phyloP scores from a whole-genome alignment of 2,113 vertebrate species.

The Anguilla rostrata region DNA sequence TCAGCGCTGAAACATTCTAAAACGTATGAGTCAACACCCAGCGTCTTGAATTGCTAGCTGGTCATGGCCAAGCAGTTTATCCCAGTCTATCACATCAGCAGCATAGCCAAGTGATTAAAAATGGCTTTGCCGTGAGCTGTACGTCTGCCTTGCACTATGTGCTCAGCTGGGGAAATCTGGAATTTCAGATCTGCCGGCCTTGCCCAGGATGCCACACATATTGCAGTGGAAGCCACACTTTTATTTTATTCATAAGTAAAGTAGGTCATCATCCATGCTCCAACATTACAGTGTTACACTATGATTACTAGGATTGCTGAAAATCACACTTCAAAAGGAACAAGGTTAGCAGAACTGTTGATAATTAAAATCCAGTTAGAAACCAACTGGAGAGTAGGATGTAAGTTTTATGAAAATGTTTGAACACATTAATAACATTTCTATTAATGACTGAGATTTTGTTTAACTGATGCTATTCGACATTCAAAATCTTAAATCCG shows the following conservation, averaged over 20 bases:
- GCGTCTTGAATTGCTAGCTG: not conserved
- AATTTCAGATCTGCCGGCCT: not conserved
- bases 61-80: not conserved
- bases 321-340: not conserved
- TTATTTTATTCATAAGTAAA: not conserved
- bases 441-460: not conserved
- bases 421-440: not conserved
- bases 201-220: not conserved
- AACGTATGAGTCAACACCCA: not conserved
- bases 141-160: not conserved
- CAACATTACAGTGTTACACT: not conserved
- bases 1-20: not conserved
- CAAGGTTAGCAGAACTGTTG: not conserved
- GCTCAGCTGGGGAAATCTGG: not conserved
- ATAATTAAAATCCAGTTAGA: not conserved
- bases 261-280: not conserved
- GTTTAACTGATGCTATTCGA: not conserved
- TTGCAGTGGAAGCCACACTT: not conserved
- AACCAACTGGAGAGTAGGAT: not conserved
- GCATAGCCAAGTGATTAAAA: constrained; percentile 7
- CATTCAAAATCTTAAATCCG: not conserved
- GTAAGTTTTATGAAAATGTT: not conserved
- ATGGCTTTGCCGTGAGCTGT: not conserved
- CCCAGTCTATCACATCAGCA: not conserved
- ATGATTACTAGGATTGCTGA: not conserved